Evolutionary conservation across 2,888 invertebrate species (phyloP).

Genomic region (Spilosoma lubricipeda): DNA sequence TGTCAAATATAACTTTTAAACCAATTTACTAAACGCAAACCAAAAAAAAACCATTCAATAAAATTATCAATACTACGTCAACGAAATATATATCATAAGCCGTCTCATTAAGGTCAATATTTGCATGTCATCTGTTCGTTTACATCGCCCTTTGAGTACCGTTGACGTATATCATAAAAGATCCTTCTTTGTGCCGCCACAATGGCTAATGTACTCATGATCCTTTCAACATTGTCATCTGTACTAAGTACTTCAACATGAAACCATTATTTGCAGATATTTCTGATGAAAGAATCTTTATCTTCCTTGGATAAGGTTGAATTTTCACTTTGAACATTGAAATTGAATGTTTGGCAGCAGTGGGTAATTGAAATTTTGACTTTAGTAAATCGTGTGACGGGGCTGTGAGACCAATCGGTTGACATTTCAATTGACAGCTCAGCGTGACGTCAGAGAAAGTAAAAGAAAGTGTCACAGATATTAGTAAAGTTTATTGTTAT

Average conservation of each 20-base stretch:
- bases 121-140: conserved; percentile 6
- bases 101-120: conserved; percentile 34
- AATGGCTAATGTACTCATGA: conserved; percentile 84
- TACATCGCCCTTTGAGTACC: conserved; percentile 56
- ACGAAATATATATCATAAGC: conserved; percentile 30
- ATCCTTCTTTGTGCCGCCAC: conserved; percentile 71
- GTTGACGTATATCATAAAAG: conserved; percentile 75
- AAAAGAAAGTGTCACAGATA: conserved; percentile 46
- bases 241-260: conserved; percentile 76
- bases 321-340: conserved; percentile 21
- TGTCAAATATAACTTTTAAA: conserved; percentile 76
- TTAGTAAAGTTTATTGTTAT: conserved; percentile 28
- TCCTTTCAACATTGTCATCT: conserved; percentile 83
- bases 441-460: conserved; percentile 64
- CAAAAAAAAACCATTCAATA: conserved; percentile 54
- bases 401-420: conserved; percentile 72
- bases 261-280: conserved; percentile 33
- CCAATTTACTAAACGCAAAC: conserved; percentile 72
- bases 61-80: conserved; percentile 16
- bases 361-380: conserved; percentile 78
- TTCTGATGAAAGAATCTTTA: conserved; percentile 1
- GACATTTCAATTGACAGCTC: conserved; percentile 69
- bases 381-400: conserved; percentile 82
- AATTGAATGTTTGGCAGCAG: background rate
- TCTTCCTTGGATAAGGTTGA: conserved; percentile 27